Conservation (phyloP, 2,888 invertebrate genomes). For the Polyommatus iphigenia region DNA sequence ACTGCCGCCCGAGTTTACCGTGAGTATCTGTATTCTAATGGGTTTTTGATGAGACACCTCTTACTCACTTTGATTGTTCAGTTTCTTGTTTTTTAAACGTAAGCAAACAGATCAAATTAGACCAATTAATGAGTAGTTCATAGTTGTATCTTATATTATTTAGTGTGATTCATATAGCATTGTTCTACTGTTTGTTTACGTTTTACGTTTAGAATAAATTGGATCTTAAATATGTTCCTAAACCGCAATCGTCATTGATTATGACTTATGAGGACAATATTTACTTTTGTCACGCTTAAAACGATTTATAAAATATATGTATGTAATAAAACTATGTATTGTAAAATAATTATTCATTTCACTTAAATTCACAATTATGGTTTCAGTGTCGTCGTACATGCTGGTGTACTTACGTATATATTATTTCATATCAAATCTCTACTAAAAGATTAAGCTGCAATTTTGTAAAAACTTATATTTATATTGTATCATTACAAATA, state of each 20-base stretch:
- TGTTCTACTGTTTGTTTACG: too few species aligned
- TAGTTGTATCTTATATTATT: too few species aligned
- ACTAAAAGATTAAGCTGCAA: not conserved
- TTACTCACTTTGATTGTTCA: not conserved
- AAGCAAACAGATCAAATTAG: not conserved
- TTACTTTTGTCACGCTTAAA: not conserved
- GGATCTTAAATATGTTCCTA: not conserved
- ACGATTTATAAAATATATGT: not conserved
- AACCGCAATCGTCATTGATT: not conserved
- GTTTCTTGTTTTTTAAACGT: not conserved
- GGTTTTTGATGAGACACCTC: not conserved
- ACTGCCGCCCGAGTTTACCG: slow-evolving; percentile 88
- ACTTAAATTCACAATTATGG: not conserved
- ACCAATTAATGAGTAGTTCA: too few species aligned
- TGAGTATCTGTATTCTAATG: slow-evolving; percentile 78
- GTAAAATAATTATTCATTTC: not conserved
- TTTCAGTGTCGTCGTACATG: not conserved
- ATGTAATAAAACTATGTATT: not conserved
- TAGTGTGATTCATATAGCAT: too few species aligned
- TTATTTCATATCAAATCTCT: not conserved
- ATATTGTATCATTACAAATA: too few species aligned
- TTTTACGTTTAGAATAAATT: not conserved
- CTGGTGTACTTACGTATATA: not conserved
- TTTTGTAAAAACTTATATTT: not conserved
- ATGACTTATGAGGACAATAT: not conserved